phyloP scores from a whole-genome alignment of 2,113 vertebrate genomes.

The Indicator maculatus region DNA sequence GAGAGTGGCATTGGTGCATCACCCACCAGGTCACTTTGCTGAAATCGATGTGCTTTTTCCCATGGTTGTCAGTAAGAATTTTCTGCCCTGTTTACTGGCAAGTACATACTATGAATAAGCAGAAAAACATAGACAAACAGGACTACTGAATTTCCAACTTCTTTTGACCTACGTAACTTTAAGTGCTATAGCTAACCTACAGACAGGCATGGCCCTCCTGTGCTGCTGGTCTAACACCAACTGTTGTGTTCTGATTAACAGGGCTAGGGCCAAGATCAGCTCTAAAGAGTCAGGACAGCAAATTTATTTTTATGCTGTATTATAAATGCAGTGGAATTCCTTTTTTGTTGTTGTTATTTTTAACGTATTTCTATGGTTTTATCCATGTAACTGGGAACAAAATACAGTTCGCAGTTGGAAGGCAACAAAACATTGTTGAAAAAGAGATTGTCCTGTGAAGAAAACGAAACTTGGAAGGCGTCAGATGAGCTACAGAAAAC shows the following conservation, averaged over 20 bases:
- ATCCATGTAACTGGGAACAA: neutral
- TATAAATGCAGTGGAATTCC: slow-evolving; percentile 10
- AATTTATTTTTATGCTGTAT: neutral
- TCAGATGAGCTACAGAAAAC: neutral
- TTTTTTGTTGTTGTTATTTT: neutral
- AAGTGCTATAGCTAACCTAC: neutral
- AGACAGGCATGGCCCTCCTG: neutral
- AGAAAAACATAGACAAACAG: neutral
- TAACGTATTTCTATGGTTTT: neutral
- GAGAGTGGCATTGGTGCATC: neutral
- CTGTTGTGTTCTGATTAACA: neutral
- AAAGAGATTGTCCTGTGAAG: neutral
- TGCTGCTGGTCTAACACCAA: neutral
- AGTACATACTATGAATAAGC: neutral
- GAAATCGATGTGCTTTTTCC: neutral
- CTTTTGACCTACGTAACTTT: neutral
- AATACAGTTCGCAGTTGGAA: neutral
- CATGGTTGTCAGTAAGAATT: neutral
- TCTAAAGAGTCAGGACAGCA: neutral
- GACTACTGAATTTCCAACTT: neutral
- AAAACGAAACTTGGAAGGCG: neutral
- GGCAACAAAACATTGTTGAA: neutral
- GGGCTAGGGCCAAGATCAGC: neutral
- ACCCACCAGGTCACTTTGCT: neutral
- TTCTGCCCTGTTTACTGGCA: neutral